These are phyloP conservation scores for Garrulus glandarius DNA, from an alignment of 2,797 vertebrate species.

Conservation along the genomic window DNA sequence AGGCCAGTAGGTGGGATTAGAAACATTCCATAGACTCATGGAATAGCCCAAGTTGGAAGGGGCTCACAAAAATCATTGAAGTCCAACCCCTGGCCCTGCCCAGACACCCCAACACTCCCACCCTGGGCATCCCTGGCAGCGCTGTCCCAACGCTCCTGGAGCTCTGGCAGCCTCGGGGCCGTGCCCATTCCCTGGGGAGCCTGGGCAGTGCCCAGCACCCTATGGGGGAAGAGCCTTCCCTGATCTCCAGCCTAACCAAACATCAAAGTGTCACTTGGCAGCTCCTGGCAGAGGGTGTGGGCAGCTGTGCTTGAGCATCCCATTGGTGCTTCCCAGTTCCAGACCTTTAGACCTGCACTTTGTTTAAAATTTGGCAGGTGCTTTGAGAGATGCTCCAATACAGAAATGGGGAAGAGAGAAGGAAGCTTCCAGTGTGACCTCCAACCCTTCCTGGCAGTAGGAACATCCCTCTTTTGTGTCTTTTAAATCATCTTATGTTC, in stretches of 20 bases:
- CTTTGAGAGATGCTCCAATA: background rate
- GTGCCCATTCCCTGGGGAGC: background rate
- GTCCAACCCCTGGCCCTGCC: accelerated
- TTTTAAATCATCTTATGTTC: background rate
- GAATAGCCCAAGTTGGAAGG: background rate
- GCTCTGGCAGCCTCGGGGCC: background rate
- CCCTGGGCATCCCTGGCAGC: background rate
- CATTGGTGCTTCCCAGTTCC: accelerated
- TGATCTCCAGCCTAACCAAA: accelerated
- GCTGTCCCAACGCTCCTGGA: background rate
- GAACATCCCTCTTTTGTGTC: background rate
- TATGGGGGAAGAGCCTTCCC: accelerated
- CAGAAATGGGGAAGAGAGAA: background rate
- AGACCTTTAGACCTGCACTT: background rate
- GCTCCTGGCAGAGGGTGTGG: background rate
- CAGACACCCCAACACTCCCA: background rate
- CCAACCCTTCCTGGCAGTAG: too few relatives aligned
- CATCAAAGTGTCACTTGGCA: background rate
- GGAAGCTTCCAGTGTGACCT: background rate
- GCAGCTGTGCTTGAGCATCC: background rate
- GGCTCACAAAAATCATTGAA: background rate
- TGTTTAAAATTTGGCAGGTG: too few relatives aligned
- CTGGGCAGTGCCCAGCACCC: background rate
- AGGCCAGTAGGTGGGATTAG: background rate
- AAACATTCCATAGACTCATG: too few relatives aligned